phyloP scores from a whole-genome alignment of 2,113 vertebrate species.

The Sapajus apella region DNA sequence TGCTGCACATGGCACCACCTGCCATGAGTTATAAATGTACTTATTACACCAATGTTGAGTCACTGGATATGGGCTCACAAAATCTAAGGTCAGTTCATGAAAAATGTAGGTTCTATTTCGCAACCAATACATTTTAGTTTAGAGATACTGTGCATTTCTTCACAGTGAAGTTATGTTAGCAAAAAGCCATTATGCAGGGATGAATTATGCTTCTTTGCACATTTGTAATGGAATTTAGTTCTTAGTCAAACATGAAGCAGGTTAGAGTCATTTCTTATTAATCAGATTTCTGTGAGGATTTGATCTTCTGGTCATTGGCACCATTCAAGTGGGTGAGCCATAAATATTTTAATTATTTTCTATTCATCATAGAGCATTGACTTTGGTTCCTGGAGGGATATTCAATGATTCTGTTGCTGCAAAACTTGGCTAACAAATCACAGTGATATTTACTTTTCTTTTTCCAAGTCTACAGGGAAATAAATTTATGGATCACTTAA shows the following conservation, averaged over 20 bases:
- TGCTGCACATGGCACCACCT: conserved; percentile 42
- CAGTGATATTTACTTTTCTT: conserved; percentile 76
- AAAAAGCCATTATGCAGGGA: conserved; percentile 54
- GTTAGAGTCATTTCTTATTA: conserved; percentile 67
- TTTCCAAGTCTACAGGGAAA: conserved; percentile 71
- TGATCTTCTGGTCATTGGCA: conserved; percentile 66
- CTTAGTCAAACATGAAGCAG: conserved; percentile 56
- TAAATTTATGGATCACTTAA: conserved; percentile 81
- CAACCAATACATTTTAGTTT: conserved; percentile 33
- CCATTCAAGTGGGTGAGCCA: conserved; percentile 24
- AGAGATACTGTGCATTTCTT: conserved; percentile 46
- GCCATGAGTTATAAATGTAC: background rate
- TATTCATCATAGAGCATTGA: conserved; percentile 27
- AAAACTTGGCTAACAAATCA: conserved; percentile 73
- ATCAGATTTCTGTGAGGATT: conserved; percentile 50
- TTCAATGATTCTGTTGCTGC: conserved; percentile 63
- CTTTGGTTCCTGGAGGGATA: background rate
- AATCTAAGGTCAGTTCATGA: conserved; percentile 60
- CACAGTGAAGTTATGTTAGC: conserved; percentile 58
- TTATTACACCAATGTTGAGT: conserved; percentile 57
- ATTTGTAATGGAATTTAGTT: conserved; percentile 71
- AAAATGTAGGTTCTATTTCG: background rate
- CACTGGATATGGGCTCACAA: conserved; percentile 49
- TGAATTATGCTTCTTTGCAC: conserved; percentile 53
- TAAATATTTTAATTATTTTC: conserved; percentile 72